Conservation (phyloP, 2,113 vertebrate genomes). For the Oxyruncus cristatus region DNA sequence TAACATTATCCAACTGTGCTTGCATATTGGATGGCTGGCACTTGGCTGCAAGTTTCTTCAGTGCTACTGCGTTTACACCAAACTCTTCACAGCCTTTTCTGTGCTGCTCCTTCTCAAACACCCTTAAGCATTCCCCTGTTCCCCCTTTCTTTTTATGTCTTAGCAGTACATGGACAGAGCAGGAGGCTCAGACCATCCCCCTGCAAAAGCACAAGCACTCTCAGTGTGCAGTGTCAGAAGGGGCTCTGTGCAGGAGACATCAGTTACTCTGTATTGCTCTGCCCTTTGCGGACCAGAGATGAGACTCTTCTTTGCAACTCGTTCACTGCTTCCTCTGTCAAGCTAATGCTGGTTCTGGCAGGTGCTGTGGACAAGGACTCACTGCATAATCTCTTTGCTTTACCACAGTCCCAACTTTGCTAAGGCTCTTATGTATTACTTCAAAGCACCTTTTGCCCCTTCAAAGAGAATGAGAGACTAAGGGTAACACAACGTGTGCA, state of each 20-base stretch:
- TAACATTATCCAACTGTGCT: constrained; percentile 10
- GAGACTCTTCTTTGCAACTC: neutral
- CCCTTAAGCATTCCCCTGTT: neutral
- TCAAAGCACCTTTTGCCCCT: neutral
- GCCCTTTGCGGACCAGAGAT: neutral
- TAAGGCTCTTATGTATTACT: neutral
- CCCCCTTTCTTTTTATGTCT: neutral
- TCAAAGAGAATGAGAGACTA: neutral
- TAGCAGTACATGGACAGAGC: neutral
- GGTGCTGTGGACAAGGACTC: neutral
- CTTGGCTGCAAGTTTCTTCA: neutral
- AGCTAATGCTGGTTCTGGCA: neutral
- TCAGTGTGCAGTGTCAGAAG: too few relatives aligned
- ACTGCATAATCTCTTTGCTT: neutral
- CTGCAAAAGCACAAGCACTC: neutral
- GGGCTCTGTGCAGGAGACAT: neutral
- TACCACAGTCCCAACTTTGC: neutral
- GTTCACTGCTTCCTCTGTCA: neutral
- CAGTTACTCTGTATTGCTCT: neutral
- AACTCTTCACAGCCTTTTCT: neutral
- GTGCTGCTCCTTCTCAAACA: neutral
- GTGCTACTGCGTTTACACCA: neutral
- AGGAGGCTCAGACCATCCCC: neutral
- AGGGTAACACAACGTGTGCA: rapidly evolving
- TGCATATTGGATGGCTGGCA: constrained; percentile 25